These are phyloP conservation scores for Sicus ferrugineus DNA, from an alignment of 2,888 invertebrate species.

Conservation along the genomic window DNA sequence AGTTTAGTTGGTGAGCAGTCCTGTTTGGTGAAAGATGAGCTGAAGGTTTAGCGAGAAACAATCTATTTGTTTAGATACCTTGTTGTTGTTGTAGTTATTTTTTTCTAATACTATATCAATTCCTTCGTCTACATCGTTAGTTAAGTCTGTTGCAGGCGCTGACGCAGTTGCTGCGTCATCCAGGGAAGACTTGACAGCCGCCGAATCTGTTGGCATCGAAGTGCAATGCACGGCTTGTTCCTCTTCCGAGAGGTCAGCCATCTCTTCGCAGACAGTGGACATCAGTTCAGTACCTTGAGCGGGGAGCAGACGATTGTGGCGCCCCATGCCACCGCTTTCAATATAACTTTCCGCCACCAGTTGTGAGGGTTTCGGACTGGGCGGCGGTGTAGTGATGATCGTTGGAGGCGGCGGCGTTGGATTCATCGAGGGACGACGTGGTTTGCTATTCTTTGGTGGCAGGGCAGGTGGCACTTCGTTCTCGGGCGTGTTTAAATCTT, in stretches of 20 bases:
- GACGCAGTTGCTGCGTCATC: slow-evolving; percentile 34
- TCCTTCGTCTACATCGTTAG: slow-evolving; percentile 43
- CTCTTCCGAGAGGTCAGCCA: slow-evolving; percentile 50
- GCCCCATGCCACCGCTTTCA: slow-evolving; percentile 40
- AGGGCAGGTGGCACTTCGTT: slow-evolving; percentile 69
- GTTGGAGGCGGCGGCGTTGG: slow-evolving; percentile 49
- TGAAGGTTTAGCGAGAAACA: not conserved
- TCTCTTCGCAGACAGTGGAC: slow-evolving; percentile 63
- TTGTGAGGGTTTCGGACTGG: slow-evolving; percentile 60
- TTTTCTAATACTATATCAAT: slow-evolving; percentile 44
- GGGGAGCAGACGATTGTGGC: slow-evolving; percentile 51
- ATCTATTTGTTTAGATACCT: too few relatives aligned
- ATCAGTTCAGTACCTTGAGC: slow-evolving; percentile 62
- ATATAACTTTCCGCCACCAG: slow-evolving; percentile 40
- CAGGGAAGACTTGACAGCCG: slow-evolving; percentile 29
- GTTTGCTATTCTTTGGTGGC: slow-evolving; percentile 69
- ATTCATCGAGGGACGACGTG: slow-evolving; percentile 49
- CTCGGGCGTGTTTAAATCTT: slow-evolving; percentile 52
- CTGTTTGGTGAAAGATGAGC: slow-evolving; percentile 42
- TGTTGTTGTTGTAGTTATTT: slow-evolving; percentile 42
- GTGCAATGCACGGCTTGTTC: slow-evolving; percentile 50
- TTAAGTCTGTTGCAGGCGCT: slow-evolving; percentile 30
- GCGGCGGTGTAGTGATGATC: slow-evolving; percentile 66
- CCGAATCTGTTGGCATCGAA: slow-evolving; percentile 49
- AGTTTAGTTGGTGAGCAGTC: slow-evolving; percentile 46